Evolutionary conservation across 2,113 vertebrate genomes (phyloP).

Genomic region (Furnarius figulus): DNA sequence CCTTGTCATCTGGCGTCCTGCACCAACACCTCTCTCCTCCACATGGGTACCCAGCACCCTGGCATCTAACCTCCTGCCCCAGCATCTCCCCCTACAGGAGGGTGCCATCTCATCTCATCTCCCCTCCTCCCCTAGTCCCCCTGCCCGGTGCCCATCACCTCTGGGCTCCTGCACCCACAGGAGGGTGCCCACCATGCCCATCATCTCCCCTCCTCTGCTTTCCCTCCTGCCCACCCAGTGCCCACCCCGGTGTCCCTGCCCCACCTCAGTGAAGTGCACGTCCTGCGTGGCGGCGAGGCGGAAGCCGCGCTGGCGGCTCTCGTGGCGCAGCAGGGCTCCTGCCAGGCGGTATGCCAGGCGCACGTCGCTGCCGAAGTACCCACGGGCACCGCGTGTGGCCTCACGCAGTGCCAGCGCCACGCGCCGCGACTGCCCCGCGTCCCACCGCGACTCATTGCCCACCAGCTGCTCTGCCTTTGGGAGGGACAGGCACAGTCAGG

Average conservation of each 20-base stretch:
- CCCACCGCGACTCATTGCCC: slow-evolving; percentile 79
- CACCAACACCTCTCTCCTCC: neutral
- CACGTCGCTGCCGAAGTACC: slow-evolving; percentile 89
- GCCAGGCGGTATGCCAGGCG: slow-evolving; percentile 86
- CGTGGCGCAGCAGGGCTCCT: slow-evolving; percentile 82
- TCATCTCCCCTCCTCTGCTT: neutral
- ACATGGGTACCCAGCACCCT: neutral
- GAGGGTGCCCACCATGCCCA: neutral
- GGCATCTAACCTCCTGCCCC: neutral
- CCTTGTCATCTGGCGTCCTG: neutral
- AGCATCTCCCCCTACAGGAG: no score
- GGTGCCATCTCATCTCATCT: no score
- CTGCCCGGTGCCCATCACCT: no score
- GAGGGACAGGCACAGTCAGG: neutral
- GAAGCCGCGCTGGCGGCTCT: slow-evolving; percentile 89
- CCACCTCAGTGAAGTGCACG: slow-evolving; percentile 92
- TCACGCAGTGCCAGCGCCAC: slow-evolving; percentile 83
- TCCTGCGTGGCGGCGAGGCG: slow-evolving; percentile 91
- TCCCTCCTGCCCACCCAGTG: fast-evolving
- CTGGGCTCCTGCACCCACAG: no score
- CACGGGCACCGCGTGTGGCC: slow-evolving; percentile 70
- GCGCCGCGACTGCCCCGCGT: slow-evolving; percentile 77
- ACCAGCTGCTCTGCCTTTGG: slow-evolving; percentile 80
- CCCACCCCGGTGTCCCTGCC: neutral
- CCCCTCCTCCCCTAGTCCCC: no score